Evolutionary conservation across 2,113 vertebrate species (phyloP).

Genomic region (Heterotilapia buettikoferi): DNA sequence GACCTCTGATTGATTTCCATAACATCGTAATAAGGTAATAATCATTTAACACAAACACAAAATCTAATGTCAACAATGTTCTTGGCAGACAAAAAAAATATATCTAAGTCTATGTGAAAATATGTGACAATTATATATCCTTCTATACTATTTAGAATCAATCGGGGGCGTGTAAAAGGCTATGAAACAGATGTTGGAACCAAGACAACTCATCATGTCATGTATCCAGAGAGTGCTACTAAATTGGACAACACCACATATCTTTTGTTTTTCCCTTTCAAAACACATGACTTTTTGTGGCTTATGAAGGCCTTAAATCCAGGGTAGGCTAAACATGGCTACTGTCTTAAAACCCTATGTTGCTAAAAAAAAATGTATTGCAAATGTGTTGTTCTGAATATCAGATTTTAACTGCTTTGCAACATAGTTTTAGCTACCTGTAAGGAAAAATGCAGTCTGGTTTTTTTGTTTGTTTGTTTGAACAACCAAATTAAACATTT

Average conservation of each 20-base stretch:
- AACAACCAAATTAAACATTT: not conserved
- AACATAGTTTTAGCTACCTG: no score
- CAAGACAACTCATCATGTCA: constrained; percentile 17
- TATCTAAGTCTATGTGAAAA: no score
- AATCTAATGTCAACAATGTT: not conserved
- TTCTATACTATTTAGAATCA: not conserved
- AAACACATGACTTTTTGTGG: constrained; percentile 27
- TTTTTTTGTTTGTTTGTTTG: no score
- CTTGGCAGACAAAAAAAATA: no score
- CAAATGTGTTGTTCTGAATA: not conserved
- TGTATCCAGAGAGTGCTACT: constrained; percentile 34
- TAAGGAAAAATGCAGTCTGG: no score
- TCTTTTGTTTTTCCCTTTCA: constrained; percentile 39
- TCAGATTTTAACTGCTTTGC: not conserved
- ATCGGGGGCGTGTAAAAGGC: accelerated
- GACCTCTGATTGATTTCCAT: constrained; percentile 75
- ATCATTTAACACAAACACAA: not conserved
- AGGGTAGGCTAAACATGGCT: not conserved
- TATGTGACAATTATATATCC: not conserved
- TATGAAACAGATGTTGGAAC: constrained; percentile 23
- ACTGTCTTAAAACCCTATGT: no score
- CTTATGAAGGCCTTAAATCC: not conserved
- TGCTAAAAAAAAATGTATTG: no score
- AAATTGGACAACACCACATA: constrained; percentile 11
- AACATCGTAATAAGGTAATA: constrained; percentile 80